Evolutionary conservation across 2,888 invertebrate species (phyloP), one percentile per base, ranked within the genome.

Genomic region (Mimachlamys varia): DNA sequence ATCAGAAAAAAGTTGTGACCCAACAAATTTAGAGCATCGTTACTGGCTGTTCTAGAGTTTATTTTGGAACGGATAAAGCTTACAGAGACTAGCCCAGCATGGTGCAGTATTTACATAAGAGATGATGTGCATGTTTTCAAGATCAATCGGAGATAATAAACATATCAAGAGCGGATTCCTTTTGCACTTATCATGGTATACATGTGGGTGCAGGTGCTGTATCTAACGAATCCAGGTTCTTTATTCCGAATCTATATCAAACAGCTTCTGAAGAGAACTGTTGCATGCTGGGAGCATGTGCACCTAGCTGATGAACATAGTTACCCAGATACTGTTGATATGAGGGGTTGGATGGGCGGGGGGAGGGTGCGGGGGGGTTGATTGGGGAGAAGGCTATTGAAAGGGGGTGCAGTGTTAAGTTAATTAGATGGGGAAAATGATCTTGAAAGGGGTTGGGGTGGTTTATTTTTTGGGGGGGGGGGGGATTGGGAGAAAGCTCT

Each of bases 191-290:
- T 76, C 76, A 22, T 5, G 27, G 33, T 76, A 27, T 76, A 22
- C 76, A 76, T 76, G 76, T 27, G 33, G 27, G 76, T 76, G 76
- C 76, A 76, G 76, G 76, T 76, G 76, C 76, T 76, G 5, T 17
- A 10, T 76, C 76, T 76, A 13, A 12, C 12, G 44, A 33, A 76
- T 27, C 76, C 76, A n/a, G n/a, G n/a, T 33, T 2, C 33, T 33
- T 33, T 33, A 76, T 27, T 33, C 33, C 76, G 13, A 12, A 33
- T 27, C 76, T 22, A 22, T 62, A 62, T 76, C 76, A 27, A n/a
- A 76, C 76, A 76, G 76, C 27, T 76, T 76, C 27, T 76, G 17
- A 27, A 33, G 33, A 76, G 0, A 33, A 33, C 17, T 10, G 33
- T 22, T 27, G 12, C 76, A 76, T 76, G 76, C 76, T 76, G 76